phyloP scores from a whole-genome alignment of 2,797 vertebrate species.

The Adrianichthys oophorus region DNA sequence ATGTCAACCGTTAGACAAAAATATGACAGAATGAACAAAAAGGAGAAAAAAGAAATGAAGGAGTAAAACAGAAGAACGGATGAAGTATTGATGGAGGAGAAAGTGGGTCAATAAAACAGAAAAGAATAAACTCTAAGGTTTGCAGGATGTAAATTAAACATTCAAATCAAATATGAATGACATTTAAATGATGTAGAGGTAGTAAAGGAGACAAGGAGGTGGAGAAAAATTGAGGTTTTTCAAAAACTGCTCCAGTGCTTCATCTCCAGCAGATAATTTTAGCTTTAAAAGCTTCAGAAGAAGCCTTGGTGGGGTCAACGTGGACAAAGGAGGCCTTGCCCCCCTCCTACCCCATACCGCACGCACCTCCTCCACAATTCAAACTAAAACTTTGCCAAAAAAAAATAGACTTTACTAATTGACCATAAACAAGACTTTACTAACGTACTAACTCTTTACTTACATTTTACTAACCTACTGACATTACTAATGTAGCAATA shows the following conservation, averaged over 20 bases:
- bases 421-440: too few relatives aligned
- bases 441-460: too few relatives aligned
- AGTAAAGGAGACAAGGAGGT: slow-evolving; percentile 38
- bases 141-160: slow-evolving; percentile 68
- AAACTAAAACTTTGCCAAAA: too few relatives aligned
- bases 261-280: slow-evolving; percentile 20
- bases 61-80: slow-evolving; percentile 39
- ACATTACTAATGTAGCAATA: too few relatives aligned
- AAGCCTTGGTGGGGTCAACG: background rate
- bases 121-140: slow-evolving; percentile 56
- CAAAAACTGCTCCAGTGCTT: background rate
- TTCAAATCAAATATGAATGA: slow-evolving; percentile 65
- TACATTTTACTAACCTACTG: too few relatives aligned
- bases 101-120: slow-evolving; percentile 63
- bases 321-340: background rate
- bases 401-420: too few relatives aligned
- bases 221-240: slow-evolving; percentile 15
- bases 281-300: slow-evolving; percentile 9
- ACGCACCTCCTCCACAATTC: too few relatives aligned
- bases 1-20: slow-evolving; percentile 11
- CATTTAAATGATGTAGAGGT: slow-evolving; percentile 57
- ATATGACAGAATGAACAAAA: slow-evolving; percentile 4
- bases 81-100: slow-evolving; percentile 63
- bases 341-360: too few relatives aligned
- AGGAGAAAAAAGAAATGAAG: slow-evolving; percentile 15